Conservation (phyloP, 2,113 vertebrate species). For the Triplophysa dalaica region DNA sequence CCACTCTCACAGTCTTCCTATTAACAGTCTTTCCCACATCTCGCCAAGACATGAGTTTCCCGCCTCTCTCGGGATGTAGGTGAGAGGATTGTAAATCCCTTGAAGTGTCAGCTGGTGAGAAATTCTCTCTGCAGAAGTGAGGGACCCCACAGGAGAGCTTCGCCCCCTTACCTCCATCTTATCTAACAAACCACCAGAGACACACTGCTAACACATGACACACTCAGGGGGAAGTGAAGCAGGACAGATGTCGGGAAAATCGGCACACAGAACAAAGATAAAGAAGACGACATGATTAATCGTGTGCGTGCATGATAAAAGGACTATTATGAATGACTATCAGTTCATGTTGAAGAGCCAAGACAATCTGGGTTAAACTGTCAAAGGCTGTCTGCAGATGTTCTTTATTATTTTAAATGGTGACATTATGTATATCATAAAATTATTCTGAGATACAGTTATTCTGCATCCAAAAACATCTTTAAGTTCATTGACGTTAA, state of each 20-base stretch:
- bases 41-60: not conserved
- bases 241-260: not conserved
- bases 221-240: not conserved
- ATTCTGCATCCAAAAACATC: no score
- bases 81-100: slow-evolving; percentile 27
- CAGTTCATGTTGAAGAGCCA: not conserved
- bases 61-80: slow-evolving; percentile 13
- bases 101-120: slow-evolving; percentile 34
- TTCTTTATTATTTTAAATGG: no score
- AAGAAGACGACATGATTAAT: not conserved
- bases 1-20: not conserved
- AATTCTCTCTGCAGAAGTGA: slow-evolving; percentile 7
- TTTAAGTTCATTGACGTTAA: no score
- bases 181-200: slow-evolving; percentile 37
- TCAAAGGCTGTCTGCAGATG: no score
- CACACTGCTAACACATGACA: not conserved
- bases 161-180: slow-evolving; percentile 16
- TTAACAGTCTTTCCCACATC: not conserved
- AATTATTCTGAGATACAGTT: no score
- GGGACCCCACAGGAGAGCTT: slow-evolving; percentile 6
- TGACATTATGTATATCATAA: no score
- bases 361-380: no score
- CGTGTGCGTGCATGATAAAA: not conserved
- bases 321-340: not conserved
- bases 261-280: not conserved